These are phyloP conservation scores for Probosciger aterrimus DNA, from an alignment of 2,113 vertebrate genomes.

Conservation along the genomic window DNA sequence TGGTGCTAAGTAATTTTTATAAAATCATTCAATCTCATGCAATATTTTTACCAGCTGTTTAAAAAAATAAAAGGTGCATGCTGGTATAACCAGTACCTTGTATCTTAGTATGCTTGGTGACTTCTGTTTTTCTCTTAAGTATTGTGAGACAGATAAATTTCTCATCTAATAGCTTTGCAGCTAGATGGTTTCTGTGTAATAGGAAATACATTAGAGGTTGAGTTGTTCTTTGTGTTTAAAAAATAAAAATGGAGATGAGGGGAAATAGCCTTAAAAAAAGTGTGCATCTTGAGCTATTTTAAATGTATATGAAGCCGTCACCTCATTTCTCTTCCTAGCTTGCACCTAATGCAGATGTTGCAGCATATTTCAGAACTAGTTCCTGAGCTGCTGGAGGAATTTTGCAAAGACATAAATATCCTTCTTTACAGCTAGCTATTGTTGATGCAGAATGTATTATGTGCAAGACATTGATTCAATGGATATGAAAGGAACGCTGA, in stretches of 20 bases:
- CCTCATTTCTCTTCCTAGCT: background rate
- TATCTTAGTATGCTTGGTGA: background rate
- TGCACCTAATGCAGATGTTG: background rate
- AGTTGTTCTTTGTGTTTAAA: background rate
- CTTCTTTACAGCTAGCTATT: background rate
- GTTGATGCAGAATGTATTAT: background rate
- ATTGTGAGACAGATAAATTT: background rate
- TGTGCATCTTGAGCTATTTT: background rate
- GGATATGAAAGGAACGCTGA: background rate
- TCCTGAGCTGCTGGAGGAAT: background rate
- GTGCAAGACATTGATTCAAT: background rate
- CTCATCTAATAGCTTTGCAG: too few species aligned
- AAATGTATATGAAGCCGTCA: background rate
- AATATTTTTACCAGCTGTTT: background rate
- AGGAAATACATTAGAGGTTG: background rate
- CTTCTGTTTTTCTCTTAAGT: background rate
- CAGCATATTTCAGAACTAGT: background rate
- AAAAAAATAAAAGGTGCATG: background rate
- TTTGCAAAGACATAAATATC: background rate
- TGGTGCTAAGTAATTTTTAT: background rate
- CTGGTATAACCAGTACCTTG: background rate
- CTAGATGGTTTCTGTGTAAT: too few species aligned
- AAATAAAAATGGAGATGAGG: background rate
- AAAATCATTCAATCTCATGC: background rate
- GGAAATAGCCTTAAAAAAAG: background rate